Conservation (phyloP, 2,797 vertebrate species). For the Otolemur crassicaudatus region DNA sequence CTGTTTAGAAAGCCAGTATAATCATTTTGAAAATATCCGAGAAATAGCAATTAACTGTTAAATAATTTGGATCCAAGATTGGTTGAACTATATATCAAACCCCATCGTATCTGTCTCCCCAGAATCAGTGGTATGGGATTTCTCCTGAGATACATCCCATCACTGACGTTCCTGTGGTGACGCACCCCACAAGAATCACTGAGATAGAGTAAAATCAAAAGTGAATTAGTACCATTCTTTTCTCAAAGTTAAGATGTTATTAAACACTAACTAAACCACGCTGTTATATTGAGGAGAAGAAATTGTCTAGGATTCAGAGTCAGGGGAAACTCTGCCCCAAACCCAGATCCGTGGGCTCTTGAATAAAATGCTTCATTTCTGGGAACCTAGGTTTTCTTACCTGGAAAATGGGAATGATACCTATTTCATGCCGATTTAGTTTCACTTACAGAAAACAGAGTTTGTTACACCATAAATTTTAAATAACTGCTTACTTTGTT, state of each 20-base stretch:
- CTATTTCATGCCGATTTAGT: background rate
- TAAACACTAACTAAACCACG: background rate
- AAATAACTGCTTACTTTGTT: background rate
- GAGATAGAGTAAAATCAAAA: background rate
- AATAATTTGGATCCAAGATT: background rate
- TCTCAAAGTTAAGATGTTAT: background rate
- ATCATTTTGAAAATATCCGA: conserved; percentile 45
- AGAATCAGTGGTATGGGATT: background rate
- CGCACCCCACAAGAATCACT: background rate
- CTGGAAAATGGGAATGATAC: background rate
- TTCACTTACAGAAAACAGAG: background rate
- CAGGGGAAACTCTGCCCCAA: background rate
- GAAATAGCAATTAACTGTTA: conserved; percentile 14
- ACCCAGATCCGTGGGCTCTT: background rate
- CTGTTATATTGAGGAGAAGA: background rate
- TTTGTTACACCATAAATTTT: background rate
- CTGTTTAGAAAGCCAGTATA: conserved; percentile 38
- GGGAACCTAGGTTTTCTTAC: background rate
- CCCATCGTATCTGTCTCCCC: background rate
- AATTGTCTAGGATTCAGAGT: background rate
- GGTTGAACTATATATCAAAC: background rate
- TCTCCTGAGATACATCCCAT: background rate
- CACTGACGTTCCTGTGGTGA: background rate
- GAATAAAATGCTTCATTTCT: background rate
- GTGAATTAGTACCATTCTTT: background rate